phyloP scores from a whole-genome alignment of 2,888 invertebrate species.

The Sesia bembeciformis region DNA sequence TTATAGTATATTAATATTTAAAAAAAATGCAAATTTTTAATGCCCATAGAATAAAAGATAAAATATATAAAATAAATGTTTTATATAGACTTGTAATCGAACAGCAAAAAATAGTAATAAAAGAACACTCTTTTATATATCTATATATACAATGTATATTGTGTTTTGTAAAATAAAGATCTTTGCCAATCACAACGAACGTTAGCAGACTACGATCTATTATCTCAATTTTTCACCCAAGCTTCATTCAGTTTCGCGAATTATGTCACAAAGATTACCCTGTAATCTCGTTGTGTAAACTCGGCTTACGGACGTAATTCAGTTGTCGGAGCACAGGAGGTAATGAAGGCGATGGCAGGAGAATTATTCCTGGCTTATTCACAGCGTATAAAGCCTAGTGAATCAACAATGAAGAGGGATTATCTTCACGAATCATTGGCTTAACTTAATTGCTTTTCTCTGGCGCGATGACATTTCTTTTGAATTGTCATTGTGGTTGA shows the following conservation, averaged over 20 bases:
- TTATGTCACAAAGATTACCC: not conserved
- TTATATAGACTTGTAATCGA: too few relatives aligned
- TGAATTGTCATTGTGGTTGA: constrained; percentile 10
- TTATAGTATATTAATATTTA: too few relatives aligned
- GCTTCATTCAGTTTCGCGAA: not conserved
- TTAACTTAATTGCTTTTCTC: constrained; percentile 10
- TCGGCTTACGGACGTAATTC: constrained; percentile 14
- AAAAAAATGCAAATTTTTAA: too few relatives aligned
- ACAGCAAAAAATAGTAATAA: too few relatives aligned
- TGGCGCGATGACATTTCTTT: constrained; percentile 12
- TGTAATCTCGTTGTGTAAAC: constrained; percentile 14
- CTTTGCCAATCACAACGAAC: too few relatives aligned
- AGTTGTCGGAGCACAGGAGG: constrained; percentile 3
- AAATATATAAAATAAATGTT: too few relatives aligned
- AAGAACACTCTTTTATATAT: too few relatives aligned
- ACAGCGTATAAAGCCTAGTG: constrained; percentile 6
- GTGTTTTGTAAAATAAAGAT: too few relatives aligned
- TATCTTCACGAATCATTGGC: constrained; percentile 10
- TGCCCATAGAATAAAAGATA: too few relatives aligned
- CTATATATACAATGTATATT: too few relatives aligned
- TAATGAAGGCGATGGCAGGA: constrained; percentile 3
- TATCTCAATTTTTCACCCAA: too few relatives aligned
- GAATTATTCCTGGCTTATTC: constrained; percentile 2
- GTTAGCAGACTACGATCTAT: too few relatives aligned
- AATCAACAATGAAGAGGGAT: constrained; percentile 3